Base-by-base conservation (phyloP, 2,888 invertebrate genomes). In the Caenorhabditis sp. region DNA sequence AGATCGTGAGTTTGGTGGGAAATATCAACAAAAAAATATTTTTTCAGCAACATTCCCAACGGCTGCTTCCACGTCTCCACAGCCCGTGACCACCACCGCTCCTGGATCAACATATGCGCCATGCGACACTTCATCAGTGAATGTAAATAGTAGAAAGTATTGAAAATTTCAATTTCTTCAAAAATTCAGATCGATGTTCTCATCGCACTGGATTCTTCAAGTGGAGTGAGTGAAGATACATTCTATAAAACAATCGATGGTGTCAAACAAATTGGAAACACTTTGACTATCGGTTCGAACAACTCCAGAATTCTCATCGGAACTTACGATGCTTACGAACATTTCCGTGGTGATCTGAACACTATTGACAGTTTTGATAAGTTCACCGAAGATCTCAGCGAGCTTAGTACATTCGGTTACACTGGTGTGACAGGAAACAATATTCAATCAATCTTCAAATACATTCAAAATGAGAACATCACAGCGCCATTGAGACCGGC, bases 351-450 rank as follows among this genome's bases (percentile, higher is more conserved):
- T 2, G 60, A 73, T 21, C 60, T 78, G 19, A 66, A 74, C 50
- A 63, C 68, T n/a, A 68, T 73, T 14, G 58, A 58, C 17, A 66
- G 59, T 12, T 37, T 62, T n/a, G 60, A 66, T 1, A 26, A 50
- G 1, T 78, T 63, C 19, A 31, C 60, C 14, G 62, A 65, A 21
- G 54, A 69, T 51, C 19, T 74, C 0, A 59, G 61, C 1, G 74
- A 69, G n/a, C 12, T 74, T 23, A 58, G 57, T 21, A 62, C 53
- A 24, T 55, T 71, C 14, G 72, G 76, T 23, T 77, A 79, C 57
- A 79, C 79, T 4, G 77, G 75, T 27, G 57, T 66, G 12, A 62
- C 64, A 26, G 79, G 79, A 68, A 79, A 79, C 62, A 79, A 79
- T 37, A 68, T 79, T 51, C 65, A 77, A 64, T 66, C 65, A 12